Evolutionary conservation across 2,888 invertebrate species (phyloP).

Genomic region (Fissipunctia ypsillon): DNA sequence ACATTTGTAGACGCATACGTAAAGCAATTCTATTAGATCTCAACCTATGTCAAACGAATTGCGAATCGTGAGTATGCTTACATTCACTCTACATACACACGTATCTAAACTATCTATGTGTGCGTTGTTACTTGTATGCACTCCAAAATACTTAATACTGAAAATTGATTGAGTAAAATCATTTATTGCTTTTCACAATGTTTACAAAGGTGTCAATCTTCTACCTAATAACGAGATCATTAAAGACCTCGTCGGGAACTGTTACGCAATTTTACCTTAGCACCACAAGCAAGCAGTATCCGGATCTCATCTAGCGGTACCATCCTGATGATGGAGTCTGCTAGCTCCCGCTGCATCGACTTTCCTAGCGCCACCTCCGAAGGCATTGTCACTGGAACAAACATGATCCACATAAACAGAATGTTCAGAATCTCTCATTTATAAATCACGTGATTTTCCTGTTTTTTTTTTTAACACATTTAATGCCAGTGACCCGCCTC

Average conservation of each 20-base stretch:
- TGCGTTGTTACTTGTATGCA: background rate
- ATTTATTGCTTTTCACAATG: no score
- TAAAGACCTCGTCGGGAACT: background rate
- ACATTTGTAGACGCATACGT: background rate
- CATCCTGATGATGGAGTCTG: conserved; percentile 97
- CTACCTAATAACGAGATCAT: no score
- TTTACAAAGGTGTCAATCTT: no score
- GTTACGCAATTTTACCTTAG: conserved; percentile 89
- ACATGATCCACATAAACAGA: background rate
- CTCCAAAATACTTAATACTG: no score
- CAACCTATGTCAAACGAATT: conserved; percentile 16
- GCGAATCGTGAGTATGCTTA: background rate
- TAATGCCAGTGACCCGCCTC: no score
- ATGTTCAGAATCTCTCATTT: background rate
- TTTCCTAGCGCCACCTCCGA: conserved; percentile 93
- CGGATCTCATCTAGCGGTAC: conserved; percentile 96
- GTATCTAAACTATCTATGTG: no score
- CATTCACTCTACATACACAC: background rate
- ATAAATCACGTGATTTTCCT: no score
- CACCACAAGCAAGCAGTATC: conserved; percentile 96
- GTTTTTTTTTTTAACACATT: no score
- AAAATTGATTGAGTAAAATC: no score
- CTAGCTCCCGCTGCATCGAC: conserved; percentile 95
- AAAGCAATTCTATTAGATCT: background rate
- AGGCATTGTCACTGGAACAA: conserved; percentile 89